These are phyloP conservation scores for Boulengeromyrus knoepffleri DNA, from an alignment of 2,113 vertebrate species.

Conservation along the genomic window DNA sequence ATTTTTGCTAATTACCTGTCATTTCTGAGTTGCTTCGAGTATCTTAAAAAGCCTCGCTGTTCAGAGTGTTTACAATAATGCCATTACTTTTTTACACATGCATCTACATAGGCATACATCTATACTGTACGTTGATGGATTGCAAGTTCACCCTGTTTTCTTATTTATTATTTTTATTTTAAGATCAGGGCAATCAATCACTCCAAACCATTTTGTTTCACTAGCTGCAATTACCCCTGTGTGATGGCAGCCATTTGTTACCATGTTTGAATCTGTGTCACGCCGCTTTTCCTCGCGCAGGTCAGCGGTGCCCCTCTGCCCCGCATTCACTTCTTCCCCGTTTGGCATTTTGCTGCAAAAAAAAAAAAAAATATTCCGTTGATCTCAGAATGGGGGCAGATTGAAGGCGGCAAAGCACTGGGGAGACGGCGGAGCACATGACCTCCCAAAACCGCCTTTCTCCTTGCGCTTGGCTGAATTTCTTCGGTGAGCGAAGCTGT, in stretches of 20 bases:
- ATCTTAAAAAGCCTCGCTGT: background rate
- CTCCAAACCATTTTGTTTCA: constrained; percentile 39
- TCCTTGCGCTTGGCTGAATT: background rate
- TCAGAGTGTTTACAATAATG: background rate
- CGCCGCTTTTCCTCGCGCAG: background rate
- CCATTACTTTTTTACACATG: background rate
- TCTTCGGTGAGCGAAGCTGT: background rate
- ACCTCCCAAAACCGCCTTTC: background rate
- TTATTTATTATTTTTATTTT: constrained; percentile 40
- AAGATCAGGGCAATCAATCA: constrained; percentile 51
- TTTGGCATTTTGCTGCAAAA: background rate
- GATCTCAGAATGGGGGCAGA: background rate
- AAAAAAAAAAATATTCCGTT: background rate
- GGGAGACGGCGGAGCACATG: background rate
- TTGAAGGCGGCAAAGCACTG: background rate
- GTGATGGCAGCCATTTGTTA: constrained; percentile 18
- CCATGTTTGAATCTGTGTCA: background rate
- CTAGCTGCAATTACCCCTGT: constrained; percentile 33
- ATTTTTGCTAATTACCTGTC: background rate
- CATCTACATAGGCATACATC: background rate
- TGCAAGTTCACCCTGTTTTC: constrained; percentile 36
- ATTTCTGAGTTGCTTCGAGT: background rate
- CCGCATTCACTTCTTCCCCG: background rate
- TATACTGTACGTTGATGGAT: constrained; percentile 1
- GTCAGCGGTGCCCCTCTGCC: background rate